These are phyloP conservation scores for Agonopterix arenella DNA, from an alignment of 2,888 invertebrate genomes.

Conservation along the genomic window DNA sequence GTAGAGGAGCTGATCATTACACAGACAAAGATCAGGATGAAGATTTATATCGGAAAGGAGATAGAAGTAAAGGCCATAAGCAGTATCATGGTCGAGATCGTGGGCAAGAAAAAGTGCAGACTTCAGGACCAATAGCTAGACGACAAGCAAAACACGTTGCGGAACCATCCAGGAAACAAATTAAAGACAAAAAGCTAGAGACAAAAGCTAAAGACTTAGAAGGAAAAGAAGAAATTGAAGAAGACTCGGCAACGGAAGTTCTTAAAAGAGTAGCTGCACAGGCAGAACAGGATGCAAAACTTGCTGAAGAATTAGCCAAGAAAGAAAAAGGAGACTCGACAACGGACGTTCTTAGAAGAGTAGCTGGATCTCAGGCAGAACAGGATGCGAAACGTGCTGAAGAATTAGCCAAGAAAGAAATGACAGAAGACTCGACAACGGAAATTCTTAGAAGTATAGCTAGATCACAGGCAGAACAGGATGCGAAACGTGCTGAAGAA, in stretches of 20 bases:
- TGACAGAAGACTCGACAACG: background rate
- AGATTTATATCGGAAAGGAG: too few relatives aligned
- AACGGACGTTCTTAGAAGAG: background rate
- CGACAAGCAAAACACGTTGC: too few relatives aligned
- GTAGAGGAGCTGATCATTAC: too few relatives aligned
- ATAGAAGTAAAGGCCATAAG: too few relatives aligned
- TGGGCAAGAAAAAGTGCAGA: too few relatives aligned
- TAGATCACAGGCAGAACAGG: background rate
- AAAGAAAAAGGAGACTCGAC: background rate
- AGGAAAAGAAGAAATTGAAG: background rate
- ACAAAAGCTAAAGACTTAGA: constrained; percentile 1
- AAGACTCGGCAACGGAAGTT: background rate
- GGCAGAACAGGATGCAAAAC: background rate
- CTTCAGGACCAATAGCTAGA: too few relatives aligned
- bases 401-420: background rate
- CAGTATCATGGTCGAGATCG: too few relatives aligned
- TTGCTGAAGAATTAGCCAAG: background rate
- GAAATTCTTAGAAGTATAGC: background rate
- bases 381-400: too few relatives aligned
- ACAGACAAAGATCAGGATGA: too few relatives aligned
- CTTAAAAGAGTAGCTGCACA: background rate
- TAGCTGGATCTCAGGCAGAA: background rate
- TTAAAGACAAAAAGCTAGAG: background rate
- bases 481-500: too few relatives aligned
- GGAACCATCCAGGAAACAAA: background rate